Evolutionary conservation across 2,797 vertebrate species (phyloP), one percentile per base, ranked within the genome.

Genomic region (Arremon aurantiirostris): DNA sequence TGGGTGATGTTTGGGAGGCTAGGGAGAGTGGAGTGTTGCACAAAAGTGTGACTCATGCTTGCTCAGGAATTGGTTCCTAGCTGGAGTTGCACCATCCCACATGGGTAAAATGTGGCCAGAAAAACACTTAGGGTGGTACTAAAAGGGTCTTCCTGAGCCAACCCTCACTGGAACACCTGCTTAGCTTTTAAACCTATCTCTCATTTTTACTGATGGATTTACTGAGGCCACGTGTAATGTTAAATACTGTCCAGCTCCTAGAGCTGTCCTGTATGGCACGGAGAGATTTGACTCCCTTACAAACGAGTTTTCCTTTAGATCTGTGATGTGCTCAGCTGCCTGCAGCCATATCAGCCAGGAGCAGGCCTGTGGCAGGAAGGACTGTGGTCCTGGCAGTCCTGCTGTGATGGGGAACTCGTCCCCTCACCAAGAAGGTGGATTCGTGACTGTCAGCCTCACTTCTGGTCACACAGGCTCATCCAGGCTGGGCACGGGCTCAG

Each of bases 351-450:
- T 69, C 65, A 65, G 19, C 4, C 52, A 65, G 79, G 53, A 78
- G 66, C 63, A 64, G 64, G 68, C 35, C 61, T 68, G 24, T 47
- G 59, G 26, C 59, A 60, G 37, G 37, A 60, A 30, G 37, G 37
- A 27, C 37, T 60, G 59, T 30, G 37, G 59, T 60, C 34, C 22
- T 70, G 56, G 55, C 30, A 41, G 26, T 47, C 49, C 64, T 3
- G 0, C 22, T 0, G 0, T 41, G 17, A 18, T 3, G 34, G 34
- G 41, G 26, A 34, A 23, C 14, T 70, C 35, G 1, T 61, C 56
- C 47, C 24, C 11, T 3, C 0, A 0, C 47, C 56, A 42, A 39
- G 66, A 69, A 4, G 19, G 17, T 32, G 49, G 47, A 47, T 77
- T 69, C 55, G n/a, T 88, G 35, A 6, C 39, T 42, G 21, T 42